Evolutionary conservation across 2,888 invertebrate genomes (phyloP), one percentile per base, ranked within the genome.

Genomic region (Eustalomyia histrio): DNA sequence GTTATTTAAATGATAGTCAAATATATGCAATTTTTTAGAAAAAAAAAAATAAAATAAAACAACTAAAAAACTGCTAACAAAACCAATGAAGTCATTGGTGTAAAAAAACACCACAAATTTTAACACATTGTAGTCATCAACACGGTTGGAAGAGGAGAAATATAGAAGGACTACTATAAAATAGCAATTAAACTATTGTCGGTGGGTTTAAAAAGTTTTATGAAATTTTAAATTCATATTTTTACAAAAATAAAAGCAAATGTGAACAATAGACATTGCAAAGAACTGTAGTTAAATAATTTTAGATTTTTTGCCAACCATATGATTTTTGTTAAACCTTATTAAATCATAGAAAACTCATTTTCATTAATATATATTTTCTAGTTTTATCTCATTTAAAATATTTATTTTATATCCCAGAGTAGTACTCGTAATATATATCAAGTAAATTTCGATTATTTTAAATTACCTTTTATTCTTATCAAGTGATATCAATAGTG

Each of bases 161-260:
- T n/a, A n/a, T 5, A 47, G 24, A 64, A 21, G 2, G 21, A 21
- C 21, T 21, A 65, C 35, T n/a, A 67, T 67, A 24, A 50, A 75
- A 53, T 55, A 47, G 43, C 61, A 79, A 72, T 78, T 79, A 72
- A 68, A 63, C 72, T 63, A 55, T 57, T 73, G 78, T 79, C 73
- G 14, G 29, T 8, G 50, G 61, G 2, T 55, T 67, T 61, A 74
- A 74, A 67, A 67, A 74, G 24, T 76, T 67, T 58, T 29, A 43
- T 52, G 21, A 39, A 68, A 57, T 68, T 73, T 63, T 47, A 60
- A 61, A 65, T 78, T n/a, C 57, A 24, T 14, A 72, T 78, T 72
- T 78, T 14, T 9, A 18, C n/a, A 52, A 68, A 35, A 58, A 58
- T 16, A 58, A 74, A 39, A 74, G 17, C 12, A 47, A 43, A n/a